Base-by-base conservation (phyloP, 1,140 invertebrate species). In the Plutomurus gul region DNA sequence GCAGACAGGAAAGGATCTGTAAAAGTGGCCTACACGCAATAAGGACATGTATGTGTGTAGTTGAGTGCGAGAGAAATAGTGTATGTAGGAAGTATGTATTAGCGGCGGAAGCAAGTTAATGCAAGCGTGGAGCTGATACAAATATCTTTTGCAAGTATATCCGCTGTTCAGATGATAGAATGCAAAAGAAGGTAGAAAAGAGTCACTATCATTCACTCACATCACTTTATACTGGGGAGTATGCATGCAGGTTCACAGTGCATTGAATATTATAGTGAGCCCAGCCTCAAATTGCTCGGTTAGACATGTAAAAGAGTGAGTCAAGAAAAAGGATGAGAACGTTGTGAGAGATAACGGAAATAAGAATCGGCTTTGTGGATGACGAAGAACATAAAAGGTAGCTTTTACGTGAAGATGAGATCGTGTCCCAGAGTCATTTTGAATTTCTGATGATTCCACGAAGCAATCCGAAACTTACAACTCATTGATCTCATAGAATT, bases 401-500 rank as follows among this genome's bases (percentile, higher is more conserved):
- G 30, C 70, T 78, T 65, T 81, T 80, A 76, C 60, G 78, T 80
- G 78, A 80, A 80, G 74, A 80, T 80, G 78, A 80, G 78, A 76
- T 73, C 78, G 75, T 80, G 78, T 76, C 49, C 56, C 40, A 70
- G 80, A 75, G 49, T 81, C 80, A 81, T 81, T 81, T 81, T 81
- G 76, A 78, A 81, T 81, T 81, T 76, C 76, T 78, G 49, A 81
- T 78, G 80, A 78, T 77, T 76, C 43, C 49, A 73, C 56, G 47
- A 72, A 37, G 25, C 40, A 70, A 73, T 76, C 75, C 65, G 30
- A 70, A 49, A 76, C 27, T 78, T 49, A 76, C 71, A 78, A 76
- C 76, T 78, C 80, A 75, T 81, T 78, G 80, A 81, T 81, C 80
- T 81, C 71, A 78, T 78, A 56, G 76, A 81, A 81, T 81, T 81